Base-by-base conservation (phyloP, 2,888 invertebrate genomes). In the Lacanobia wlatinum region DNA sequence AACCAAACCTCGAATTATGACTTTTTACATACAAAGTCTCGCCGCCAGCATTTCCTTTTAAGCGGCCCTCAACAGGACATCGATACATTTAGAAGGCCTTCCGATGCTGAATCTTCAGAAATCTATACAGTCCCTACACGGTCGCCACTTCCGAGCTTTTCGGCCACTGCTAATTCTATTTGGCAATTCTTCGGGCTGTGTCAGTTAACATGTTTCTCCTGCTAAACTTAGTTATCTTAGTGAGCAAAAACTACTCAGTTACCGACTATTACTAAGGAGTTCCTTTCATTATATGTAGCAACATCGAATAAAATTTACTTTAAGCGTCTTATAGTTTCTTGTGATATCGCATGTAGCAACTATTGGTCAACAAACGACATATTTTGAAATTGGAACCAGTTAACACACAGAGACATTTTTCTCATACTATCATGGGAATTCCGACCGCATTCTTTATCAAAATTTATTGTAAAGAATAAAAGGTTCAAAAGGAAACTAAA, bases 401-500 rank as follows among this genome's bases (percentile, higher is more conserved):
- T n/a, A 53, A 9, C 8, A 46, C 40, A 77, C 6, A n/a, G 4
- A 78, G 1, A 79, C n/a, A 23, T 53, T 60, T 77, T 72, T 74
- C 40, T 48, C 53, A 55, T 23, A 72, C 21, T 9, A 8, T 23
- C 12, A 48, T 40, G 23, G 52, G 28, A 72, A 79, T 79, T 40
- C 59, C 18, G 23, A 60, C 79, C 74, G 48, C 59, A 60, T 79
- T 74, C 53, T 74, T 48, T 40, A 48, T 60, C n/a, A 60, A 34
- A 48, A 78, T 60, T 43, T 53, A 43, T 63, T 63, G 28, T 60
- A 14, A 64, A 55, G 53, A 60, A 56, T 50, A 34, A 61, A 64
- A 58, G 8, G 14, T 28, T 67, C 23, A 70, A 64, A 65, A 56
- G 16, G 64, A 73, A 68, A 73, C 62, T 46, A 55, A 78, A 73